A percentile compares a stretch with the other conserved stretches of the same genome.
Conservation (phyloP, 2,888 invertebrate species). For the Rugalucina vietnamica region DNA sequence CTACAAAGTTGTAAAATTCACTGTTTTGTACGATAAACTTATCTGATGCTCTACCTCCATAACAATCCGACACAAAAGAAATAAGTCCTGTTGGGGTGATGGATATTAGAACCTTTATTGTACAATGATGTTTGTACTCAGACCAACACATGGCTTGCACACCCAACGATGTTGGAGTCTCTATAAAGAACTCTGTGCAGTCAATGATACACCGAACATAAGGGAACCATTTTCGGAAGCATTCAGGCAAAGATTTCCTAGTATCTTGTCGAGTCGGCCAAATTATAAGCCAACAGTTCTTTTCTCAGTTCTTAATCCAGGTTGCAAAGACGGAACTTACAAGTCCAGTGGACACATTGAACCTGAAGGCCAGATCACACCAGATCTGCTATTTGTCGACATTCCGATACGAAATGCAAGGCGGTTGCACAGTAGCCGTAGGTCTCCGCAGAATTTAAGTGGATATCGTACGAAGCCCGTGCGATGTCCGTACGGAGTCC, state of each 20-base stretch:
- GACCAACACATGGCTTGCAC: constrained; percentile 44
- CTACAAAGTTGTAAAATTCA: constrained; percentile 36
- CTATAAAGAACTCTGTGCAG: constrained; percentile 47
- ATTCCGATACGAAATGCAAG: no score
- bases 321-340: constrained; percentile 42
- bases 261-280: constrained; percentile 40
- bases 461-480: no score
- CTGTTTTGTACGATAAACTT: constrained; percentile 44
- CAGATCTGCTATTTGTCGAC: no score
- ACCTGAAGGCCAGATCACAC: constrained; percentile 22
- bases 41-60: constrained; percentile 56
- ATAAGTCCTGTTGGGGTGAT: constrained; percentile 57
- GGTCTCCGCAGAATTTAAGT: no score
- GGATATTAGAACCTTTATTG: constrained; percentile 49
- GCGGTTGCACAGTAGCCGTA: no score
- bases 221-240: constrained; percentile 26
- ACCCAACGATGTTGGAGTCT: constrained; percentile 37
- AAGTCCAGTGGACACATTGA: constrained; percentile 29
- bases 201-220: constrained; percentile 42
- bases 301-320: constrained; percentile 33
- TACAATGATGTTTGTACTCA: constrained; percentile 58
- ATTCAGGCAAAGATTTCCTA: constrained; percentile 34
- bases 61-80: constrained; percentile 43
- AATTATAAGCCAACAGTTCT: constrained; percentile 34
- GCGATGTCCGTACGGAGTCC: no score